Percentiles rank a stretch among this genome's conserved stretches.
Conservation (phyloP, 2,113 vertebrate genomes). For the Aviceda subcristata region DNA sequence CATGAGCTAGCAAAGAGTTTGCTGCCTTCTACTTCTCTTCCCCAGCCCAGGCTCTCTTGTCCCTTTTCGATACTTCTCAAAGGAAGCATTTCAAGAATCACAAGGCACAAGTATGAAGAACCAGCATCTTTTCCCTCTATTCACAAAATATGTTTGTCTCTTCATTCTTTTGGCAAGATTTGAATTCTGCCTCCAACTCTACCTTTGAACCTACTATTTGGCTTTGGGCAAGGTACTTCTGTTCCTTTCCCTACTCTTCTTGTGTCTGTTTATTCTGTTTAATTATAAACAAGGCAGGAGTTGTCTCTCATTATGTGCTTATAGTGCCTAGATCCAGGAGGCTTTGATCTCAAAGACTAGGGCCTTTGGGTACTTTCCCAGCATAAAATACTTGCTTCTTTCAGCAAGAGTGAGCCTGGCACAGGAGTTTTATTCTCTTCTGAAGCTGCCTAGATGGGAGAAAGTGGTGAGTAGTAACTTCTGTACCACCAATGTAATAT, state of each 20-base stretch:
- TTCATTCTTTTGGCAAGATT: neutral
- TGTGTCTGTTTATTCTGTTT: neutral
- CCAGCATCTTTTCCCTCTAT: neutral
- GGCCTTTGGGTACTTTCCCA: neutral
- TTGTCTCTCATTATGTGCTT: neutral
- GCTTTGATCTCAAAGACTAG: conserved; percentile 4
- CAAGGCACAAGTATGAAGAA: neutral
- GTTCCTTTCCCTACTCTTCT: neutral
- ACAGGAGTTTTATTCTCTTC: neutral
- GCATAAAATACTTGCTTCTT: neutral
- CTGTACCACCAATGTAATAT: neutral
- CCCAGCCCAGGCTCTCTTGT: neutral
- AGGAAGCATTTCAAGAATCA: neutral
- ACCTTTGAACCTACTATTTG: neutral
- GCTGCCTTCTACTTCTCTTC: neutral
- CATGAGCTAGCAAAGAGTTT: neutral
- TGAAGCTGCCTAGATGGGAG: neutral
- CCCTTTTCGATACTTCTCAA: neutral
- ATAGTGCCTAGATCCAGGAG: neutral
- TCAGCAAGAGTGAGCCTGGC: neutral
- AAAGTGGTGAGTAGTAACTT: neutral
- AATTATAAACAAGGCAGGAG: neutral
- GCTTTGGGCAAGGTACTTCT: neutral
- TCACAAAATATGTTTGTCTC: neutral
- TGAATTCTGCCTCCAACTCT: neutral